Evolutionary conservation across 2,113 vertebrate species (phyloP).

Genomic region (Tyrannus savana): DNA sequence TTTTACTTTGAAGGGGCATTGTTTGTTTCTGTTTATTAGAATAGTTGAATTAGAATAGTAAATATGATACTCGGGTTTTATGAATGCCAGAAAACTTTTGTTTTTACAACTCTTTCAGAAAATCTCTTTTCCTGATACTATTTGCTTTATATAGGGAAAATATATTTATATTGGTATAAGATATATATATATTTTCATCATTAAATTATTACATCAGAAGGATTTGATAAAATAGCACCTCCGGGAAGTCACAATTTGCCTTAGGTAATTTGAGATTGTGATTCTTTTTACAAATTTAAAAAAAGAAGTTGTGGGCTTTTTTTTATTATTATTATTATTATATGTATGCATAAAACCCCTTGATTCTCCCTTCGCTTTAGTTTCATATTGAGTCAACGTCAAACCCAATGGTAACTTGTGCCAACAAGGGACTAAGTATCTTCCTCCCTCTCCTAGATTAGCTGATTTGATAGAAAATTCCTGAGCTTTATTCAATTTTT

Average conservation of each 20-base stretch:
- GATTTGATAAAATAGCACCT: neutral
- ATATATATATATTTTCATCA: neutral
- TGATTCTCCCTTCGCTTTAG: neutral
- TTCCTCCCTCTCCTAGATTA: neutral
- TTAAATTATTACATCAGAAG: neutral
- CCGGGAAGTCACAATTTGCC: neutral
- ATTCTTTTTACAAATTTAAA: neutral
- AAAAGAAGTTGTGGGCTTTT: neutral
- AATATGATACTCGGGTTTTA: neutral
- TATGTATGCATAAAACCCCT: neutral
- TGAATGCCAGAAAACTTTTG: neutral
- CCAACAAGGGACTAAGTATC: neutral
- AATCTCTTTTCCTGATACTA: neutral
- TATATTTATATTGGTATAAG: neutral
- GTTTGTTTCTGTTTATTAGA: neutral
- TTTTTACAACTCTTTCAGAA: neutral
- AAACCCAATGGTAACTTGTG: neutral
- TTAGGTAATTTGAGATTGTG: neutral
- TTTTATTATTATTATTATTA: neutral
- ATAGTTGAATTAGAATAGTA: neutral
- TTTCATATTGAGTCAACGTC: neutral
- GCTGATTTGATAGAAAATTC: neutral
- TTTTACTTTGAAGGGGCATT: accelerated
- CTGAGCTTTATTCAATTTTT: neutral
- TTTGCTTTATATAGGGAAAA: neutral